These are phyloP conservation scores for Hirudinaria manillensis DNA, from an alignment of 2,888 invertebrate genomes.

Conservation along the genomic window DNA sequence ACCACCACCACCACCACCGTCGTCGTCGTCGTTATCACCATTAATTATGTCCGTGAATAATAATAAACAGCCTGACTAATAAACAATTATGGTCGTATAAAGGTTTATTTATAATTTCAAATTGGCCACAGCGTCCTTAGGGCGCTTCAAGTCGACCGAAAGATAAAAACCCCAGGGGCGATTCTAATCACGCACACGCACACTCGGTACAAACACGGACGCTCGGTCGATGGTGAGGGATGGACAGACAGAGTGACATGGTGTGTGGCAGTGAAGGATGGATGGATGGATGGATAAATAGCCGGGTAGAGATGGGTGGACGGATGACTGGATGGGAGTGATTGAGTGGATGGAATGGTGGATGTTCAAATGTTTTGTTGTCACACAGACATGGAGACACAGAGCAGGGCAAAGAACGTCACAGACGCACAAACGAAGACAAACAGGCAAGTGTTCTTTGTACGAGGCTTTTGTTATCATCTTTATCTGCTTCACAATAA, in stretches of 20 bases:
- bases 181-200: background rate
- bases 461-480: too few species aligned
- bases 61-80: background rate
- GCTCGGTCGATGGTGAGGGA: background rate
- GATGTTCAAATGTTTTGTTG: background rate
- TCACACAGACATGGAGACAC: background rate
- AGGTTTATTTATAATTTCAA: too few species aligned
- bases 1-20: constrained; percentile 15
- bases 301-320: too few species aligned
- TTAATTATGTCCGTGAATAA: background rate
- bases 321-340: background rate
- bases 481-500: too few species aligned
- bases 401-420: too few species aligned
- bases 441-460: too few species aligned
- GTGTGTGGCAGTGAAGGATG: background rate
- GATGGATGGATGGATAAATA: too few species aligned
- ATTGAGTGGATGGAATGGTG: background rate
- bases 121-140: background rate
- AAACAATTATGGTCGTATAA: background rate
- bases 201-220: background rate
- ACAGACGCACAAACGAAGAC: too few species aligned
- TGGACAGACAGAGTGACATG: background rate
- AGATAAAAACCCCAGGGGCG: background rate
- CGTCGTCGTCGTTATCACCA: constrained; percentile 24
- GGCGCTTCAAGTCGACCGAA: background rate